These are phyloP conservation scores for Indicator indicator DNA, from an alignment of 2,113 vertebrate genomes.

Conservation along the genomic window DNA sequence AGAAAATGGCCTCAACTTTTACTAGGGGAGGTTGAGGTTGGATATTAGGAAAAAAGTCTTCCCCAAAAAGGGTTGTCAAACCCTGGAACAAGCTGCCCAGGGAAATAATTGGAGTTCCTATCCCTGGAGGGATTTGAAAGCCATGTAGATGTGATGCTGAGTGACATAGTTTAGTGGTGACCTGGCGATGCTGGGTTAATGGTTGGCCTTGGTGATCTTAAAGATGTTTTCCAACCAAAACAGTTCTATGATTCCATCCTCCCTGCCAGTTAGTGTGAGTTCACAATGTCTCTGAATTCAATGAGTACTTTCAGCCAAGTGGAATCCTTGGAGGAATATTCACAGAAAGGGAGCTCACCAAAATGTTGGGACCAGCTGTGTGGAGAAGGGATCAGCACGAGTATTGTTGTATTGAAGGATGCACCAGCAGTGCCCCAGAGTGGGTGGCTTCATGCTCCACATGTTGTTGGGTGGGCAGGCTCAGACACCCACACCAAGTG, in stretches of 20 bases:
- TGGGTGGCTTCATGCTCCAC: not conserved
- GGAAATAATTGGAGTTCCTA: not conserved
- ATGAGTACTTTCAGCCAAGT: not conserved
- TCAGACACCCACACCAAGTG: fast-evolving
- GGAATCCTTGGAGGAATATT: not conserved
- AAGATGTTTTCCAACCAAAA: not conserved
- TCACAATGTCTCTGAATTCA: not conserved
- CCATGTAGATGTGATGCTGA: not conserved
- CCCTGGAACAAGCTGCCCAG: not conserved
- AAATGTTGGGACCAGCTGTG: fast-evolving
- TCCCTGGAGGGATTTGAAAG: not conserved
- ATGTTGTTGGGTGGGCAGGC: too few relatives aligned
- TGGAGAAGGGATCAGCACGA: fast-evolving
- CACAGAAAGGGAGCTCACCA: not conserved
- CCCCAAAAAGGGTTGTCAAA: not conserved
- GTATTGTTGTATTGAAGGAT: not conserved
- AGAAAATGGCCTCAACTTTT: not conserved
- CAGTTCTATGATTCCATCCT: not conserved
- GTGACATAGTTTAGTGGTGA: not conserved
- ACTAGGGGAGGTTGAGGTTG: not conserved
- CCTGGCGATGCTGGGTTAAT: not conserved
- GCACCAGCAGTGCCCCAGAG: fast-evolving
- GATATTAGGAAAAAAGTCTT: not conserved
- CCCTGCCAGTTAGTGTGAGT: not conserved
- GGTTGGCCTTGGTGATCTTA: not conserved